Base-by-base conservation (phyloP, 1,140 invertebrate genomes). In the Tribolium castaneum region DNA sequence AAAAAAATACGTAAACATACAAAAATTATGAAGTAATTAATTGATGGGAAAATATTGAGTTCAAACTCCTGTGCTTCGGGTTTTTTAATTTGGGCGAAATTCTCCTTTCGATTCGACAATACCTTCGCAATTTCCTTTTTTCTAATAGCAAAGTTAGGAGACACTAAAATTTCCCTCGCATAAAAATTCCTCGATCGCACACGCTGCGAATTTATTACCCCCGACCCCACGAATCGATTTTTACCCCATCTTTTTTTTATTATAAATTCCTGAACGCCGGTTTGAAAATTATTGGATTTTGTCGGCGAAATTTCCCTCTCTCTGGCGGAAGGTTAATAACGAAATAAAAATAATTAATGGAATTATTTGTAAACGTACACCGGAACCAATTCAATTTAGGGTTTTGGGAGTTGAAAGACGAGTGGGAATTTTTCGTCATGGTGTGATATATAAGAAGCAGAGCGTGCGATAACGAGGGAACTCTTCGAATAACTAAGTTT, bases 301-400 rank as follows among this genome's bases (percentile, higher is more conserved):
- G 59, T 34, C 34, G 9, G 12, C 5, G 3, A 30, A 34, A 35
- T 66, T 34, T 66, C 59, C 1, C 30, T 45, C 39, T 9, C 39
- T 9, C n/a, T 45, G 9, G 39, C 59, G 25, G 30, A 45, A 45
- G 59, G 59, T 66, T 66, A 66, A 66, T 66, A 66, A 66, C 59
- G 30, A n/a, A 7, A 35, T 66, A 66, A 66, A n/a, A 7, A 35
- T 66, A 66, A 66, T 66, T 66, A 66, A 66, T 66, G 59, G 30
- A 66, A 34, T 34, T 35, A 30, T 30, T 66, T 66, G 59, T 66
- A 66, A 66, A 35, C 59, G 59, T 66, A 35, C 30, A 66, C 59
- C 59, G 59, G 30, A 66, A 66, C 34, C 59, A 66, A 35, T 66
- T 66, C 19, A 66, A 66, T 35, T 66, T 66, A 45, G 59, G 30